Evolutionary conservation across 2,797 vertebrate species (phyloP).

Genomic region (Thaleichthys pacificus): DNA sequence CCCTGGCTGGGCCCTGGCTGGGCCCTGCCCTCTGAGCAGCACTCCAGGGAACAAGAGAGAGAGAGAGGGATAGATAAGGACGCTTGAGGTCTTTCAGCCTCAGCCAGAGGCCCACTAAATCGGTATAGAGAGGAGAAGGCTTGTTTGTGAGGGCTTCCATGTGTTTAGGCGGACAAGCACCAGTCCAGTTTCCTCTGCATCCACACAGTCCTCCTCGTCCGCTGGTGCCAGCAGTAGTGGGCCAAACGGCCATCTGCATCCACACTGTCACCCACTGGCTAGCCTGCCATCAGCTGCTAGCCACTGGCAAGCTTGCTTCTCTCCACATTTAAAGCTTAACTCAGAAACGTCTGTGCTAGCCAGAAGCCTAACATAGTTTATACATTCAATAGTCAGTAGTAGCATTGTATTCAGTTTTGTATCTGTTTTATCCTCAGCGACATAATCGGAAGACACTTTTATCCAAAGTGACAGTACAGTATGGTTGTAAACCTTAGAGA

Average conservation of each 20-base stretch:
- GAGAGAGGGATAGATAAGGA: no score
- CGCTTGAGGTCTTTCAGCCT: constrained; percentile 4
- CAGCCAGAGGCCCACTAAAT: constrained; percentile 32
- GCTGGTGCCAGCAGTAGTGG: constrained; percentile 41
- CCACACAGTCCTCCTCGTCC: constrained; percentile 13
- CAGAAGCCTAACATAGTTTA: no score
- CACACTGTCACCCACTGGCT: constrained; percentile 44
- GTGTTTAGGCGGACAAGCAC: constrained; percentile 43
- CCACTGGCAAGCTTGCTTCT: not conserved
- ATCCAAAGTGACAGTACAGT: no score
- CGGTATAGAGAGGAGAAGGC: constrained; percentile 43
- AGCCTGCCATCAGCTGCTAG: not conserved
- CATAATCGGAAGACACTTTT: no score
- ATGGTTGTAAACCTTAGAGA: no score
- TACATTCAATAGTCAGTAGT: no score
- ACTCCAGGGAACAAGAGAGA: constrained; percentile 5
- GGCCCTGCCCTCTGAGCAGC: constrained; percentile 22
- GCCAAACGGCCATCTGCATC: constrained; percentile 56
- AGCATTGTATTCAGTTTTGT: no score
- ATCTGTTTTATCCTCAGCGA: no score
- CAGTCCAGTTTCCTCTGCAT: constrained; percentile 43
- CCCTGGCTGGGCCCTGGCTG: not conserved
- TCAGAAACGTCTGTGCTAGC: no score
- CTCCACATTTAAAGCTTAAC: constrained; percentile 14
- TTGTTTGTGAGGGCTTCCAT: constrained; percentile 35